Evolutionary conservation across 2,888 invertebrate genomes (phyloP).

Genomic region (Athalia circularis): DNA sequence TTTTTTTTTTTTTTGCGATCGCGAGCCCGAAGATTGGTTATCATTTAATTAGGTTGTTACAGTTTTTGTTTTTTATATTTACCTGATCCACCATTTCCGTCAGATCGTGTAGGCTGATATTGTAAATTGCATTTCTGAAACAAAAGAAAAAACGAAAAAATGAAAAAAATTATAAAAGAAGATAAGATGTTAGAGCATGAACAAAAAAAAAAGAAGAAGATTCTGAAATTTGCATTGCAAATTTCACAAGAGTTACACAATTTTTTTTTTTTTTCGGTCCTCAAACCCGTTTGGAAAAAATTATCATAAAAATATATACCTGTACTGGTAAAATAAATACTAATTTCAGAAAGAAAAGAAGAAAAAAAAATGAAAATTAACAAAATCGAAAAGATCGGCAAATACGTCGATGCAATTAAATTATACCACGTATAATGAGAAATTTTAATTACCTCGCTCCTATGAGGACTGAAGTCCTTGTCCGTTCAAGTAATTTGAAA

Average conservation of each 20-base stretch:
- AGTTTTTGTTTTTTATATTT: constrained; percentile 59
- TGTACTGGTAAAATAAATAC: no score
- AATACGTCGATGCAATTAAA: not conserved
- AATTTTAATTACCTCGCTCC: constrained; percentile 86
- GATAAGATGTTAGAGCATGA: constrained; percentile 2
- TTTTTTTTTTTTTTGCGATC: not conserved
- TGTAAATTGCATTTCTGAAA: constrained; percentile 92
- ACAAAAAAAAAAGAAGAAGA: no score
- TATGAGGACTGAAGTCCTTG: constrained; percentile 89
- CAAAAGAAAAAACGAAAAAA: constrained; percentile 60
- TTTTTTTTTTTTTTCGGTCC: no score
- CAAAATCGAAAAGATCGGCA: not conserved
- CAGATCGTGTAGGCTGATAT: constrained; percentile 90
- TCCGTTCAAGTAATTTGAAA: constrained; percentile 92
- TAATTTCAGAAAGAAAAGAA: no score
- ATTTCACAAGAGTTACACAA: no score
- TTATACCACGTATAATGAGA: not conserved
- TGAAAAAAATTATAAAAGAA: constrained; percentile 50
- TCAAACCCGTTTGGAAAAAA: no score
- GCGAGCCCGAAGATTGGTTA: not conserved
- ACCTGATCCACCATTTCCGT: constrained; percentile 85
- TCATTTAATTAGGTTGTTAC: no score
- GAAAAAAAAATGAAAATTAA: not conserved
- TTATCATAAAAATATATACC: no score
- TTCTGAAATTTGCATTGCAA: no score